Percentiles rank a stretch among this genome's conserved stretches.
Conservation (phyloP, 2,888 invertebrate species). For the Nudaria mundana region DNA sequence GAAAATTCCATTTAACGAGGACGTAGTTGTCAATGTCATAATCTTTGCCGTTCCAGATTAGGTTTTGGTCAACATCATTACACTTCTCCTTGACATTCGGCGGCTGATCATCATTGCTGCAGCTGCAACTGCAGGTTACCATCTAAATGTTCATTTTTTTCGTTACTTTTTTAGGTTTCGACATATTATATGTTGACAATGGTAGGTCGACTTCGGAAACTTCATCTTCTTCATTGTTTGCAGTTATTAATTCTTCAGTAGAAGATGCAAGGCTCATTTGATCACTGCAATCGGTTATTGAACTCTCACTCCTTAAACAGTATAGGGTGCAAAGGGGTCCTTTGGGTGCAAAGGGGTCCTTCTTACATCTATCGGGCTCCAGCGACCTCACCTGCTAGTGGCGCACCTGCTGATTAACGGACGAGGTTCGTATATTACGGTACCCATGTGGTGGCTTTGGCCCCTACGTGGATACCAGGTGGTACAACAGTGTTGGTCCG, state of each 20-base stretch:
- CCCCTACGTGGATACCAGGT: no score
- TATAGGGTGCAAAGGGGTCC: no score
- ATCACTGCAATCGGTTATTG: constrained; percentile 8
- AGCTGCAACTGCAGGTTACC: background rate
- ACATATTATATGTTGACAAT: background rate
- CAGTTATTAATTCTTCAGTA: constrained; percentile 11
- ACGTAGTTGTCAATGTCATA: constrained; percentile 7
- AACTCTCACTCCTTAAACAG: constrained; percentile 1
- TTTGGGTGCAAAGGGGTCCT: no score
- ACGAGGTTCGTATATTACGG: no score
- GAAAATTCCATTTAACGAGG: constrained; percentile 8
- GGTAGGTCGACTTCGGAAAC: constrained; percentile 1
- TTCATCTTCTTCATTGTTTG: constrained; percentile 3
- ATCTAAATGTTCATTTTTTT: background rate
- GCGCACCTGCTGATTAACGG: no score
- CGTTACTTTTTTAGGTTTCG: background rate
- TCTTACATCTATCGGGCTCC: no score
- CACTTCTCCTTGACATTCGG: background rate
- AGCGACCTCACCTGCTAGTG: no score
- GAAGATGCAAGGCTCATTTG: constrained; percentile 8
- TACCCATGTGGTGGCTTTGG: no score
- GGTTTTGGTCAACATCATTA: background rate
- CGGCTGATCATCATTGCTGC: background rate
- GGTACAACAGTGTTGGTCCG: no score
- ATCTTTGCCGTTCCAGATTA: background rate